These are phyloP conservation scores for Onychomys arenicola DNA, from an alignment of 2,797 vertebrate genomes.

Conservation along the genomic window DNA sequence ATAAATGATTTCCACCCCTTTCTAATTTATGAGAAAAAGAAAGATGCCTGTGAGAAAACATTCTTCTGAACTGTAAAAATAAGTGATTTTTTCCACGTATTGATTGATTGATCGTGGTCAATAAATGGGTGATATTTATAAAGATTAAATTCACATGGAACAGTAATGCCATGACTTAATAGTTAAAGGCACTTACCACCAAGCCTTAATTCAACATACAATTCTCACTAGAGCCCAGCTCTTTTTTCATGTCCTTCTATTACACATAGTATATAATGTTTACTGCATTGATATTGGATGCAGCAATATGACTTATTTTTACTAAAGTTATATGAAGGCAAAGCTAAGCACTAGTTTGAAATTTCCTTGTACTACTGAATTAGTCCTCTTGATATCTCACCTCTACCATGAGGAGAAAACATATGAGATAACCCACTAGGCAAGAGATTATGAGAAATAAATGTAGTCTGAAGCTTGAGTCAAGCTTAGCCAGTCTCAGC, in stretches of 20 bases:
- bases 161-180: neutral
- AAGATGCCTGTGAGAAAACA: neutral
- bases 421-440: neutral
- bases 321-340: neutral
- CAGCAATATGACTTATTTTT: neutral
- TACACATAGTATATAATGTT: neutral
- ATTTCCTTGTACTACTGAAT: neutral
- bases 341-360: neutral
- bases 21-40: neutral
- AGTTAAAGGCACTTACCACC: neutral
- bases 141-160: neutral
- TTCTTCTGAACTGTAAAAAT: neutral
- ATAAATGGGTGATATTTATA: neutral
- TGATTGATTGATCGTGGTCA: too few relatives aligned
- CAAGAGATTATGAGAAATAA: neutral
- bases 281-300: neutral
- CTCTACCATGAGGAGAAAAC: neutral
- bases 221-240: neutral
- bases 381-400: neutral
- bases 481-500: neutral
- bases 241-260: too few relatives aligned
- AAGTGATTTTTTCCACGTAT: neutral
- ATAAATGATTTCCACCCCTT: neutral
- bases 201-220: neutral
- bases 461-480: too few relatives aligned